phyloP scores from a whole-genome alignment of 1,140 invertebrate genomes.

The Procambarus virginalis region DNA sequence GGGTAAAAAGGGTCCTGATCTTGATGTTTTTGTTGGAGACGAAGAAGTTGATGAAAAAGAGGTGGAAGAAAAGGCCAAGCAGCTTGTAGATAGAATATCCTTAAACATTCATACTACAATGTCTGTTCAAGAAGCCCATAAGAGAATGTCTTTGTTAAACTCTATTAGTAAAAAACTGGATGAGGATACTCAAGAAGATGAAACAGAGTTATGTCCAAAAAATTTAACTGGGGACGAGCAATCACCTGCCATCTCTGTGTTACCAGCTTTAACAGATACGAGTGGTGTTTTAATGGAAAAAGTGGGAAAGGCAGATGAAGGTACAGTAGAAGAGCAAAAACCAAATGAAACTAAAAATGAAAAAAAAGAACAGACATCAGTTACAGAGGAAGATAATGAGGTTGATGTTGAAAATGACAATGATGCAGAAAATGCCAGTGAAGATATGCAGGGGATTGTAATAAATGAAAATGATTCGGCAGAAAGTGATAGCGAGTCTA shows the following conservation, averaged over 20 bases:
- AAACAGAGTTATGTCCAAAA: background rate
- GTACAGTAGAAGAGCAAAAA: background rate
- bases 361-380: background rate
- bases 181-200: conserved; percentile 41
- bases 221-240: background rate
- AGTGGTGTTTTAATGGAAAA: conserved; percentile 1
- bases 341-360: background rate
- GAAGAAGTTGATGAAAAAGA: conserved; percentile 47
- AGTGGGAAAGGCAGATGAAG: background rate
- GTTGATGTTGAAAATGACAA: background rate
- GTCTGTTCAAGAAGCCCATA: conserved; percentile 50
- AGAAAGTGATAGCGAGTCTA: conserved; percentile 54
- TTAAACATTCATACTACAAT: conserved; percentile 53
- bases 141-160: conserved; percentile 55
- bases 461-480: conserved; percentile 9
- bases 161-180: conserved; percentile 61
- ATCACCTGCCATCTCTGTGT: background rate
- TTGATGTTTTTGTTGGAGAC: conserved; percentile 48
- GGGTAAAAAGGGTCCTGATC: conserved; percentile 51
- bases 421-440: conserved; percentile 1
- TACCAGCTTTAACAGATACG: background rate
- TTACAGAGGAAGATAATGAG: background rate
- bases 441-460: background rate
- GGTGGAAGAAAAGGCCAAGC: conserved; percentile 46
- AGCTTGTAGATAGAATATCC: conserved; percentile 57